Evolutionary conservation across 1,140 invertebrate genomes (phyloP).

Genomic region (Temnothorax nylanderi): DNA sequence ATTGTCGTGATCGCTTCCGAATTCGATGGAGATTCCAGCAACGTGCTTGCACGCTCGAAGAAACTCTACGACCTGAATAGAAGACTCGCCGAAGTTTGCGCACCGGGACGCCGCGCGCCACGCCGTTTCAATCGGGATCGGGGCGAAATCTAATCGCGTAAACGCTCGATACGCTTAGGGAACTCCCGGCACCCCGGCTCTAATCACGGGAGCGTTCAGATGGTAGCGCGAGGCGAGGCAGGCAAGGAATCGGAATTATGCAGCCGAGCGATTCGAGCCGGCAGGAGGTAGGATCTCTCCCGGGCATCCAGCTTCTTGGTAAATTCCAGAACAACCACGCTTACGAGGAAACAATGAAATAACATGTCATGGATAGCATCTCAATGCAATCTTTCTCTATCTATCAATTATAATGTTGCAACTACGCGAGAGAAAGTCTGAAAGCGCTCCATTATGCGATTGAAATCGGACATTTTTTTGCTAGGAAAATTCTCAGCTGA

Average conservation of each 20-base stretch:
- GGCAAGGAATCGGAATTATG: conserved; percentile 69
- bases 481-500: not conserved
- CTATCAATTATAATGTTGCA: not conserved
- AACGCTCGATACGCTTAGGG: conserved; percentile 63
- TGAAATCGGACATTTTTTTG: not conserved
- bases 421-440: not conserved
- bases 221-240: conserved; percentile 41
- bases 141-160: conserved; percentile 60
- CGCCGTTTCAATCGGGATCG: conserved; percentile 60
- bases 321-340: conserved; percentile 99
- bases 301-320: conserved; percentile 99
- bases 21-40: conserved; percentile 23
- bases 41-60: conserved; percentile 39
- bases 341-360: conserved; percentile 80
- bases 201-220: conserved; percentile 66
- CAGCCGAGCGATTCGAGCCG: conserved; percentile 15
- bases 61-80: conserved; percentile 46
- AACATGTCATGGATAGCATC: conserved; percentile 10
- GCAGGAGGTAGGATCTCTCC: conserved; percentile 96
- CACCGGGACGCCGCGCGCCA: not conserved
- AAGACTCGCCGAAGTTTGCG: conserved; percentile 36
- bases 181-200: conserved; percentile 56
- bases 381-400: not conserved
- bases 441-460: not conserved
- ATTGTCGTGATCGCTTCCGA: conserved; percentile 53